Percentiles rank a stretch among this genome's conserved stretches.
Evolutionary conservation across 2,113 vertebrate species (phyloP).

Genomic region (Halichoerus grypus): DNA sequence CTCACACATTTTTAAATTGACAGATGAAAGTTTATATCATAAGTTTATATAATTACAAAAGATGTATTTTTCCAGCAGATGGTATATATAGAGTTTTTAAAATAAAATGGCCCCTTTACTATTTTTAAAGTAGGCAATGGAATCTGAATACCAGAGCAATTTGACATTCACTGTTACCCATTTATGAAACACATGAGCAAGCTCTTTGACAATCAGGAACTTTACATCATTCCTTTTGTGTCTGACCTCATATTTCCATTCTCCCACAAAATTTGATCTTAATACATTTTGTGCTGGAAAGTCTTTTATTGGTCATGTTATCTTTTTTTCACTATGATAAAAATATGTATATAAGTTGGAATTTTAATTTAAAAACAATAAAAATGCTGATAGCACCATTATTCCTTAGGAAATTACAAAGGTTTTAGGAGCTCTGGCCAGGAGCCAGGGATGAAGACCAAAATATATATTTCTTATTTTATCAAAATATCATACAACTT

Average conservation of each 20-base stretch:
- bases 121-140: background rate
- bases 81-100: background rate
- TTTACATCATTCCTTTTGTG: background rate
- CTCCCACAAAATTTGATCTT: background rate
- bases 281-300: background rate
- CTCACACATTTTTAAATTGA: background rate
- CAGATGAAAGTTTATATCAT: background rate
- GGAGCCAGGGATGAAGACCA: background rate
- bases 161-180: background rate
- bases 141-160: background rate
- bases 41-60: conserved; percentile 15
- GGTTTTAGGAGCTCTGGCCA: background rate
- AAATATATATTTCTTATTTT: background rate
- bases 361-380: background rate
- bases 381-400: background rate
- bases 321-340: background rate
- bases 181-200: background rate
- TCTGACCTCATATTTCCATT: background rate
- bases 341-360: background rate
- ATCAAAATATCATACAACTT: background rate
- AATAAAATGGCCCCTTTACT: background rate
- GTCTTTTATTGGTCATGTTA: background rate
- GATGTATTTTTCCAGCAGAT: background rate
- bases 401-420: background rate
- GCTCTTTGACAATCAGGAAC: background rate